phyloP scores from a whole-genome alignment of 1,140 invertebrate species.

The Sarcophaga bullata region DNA sequence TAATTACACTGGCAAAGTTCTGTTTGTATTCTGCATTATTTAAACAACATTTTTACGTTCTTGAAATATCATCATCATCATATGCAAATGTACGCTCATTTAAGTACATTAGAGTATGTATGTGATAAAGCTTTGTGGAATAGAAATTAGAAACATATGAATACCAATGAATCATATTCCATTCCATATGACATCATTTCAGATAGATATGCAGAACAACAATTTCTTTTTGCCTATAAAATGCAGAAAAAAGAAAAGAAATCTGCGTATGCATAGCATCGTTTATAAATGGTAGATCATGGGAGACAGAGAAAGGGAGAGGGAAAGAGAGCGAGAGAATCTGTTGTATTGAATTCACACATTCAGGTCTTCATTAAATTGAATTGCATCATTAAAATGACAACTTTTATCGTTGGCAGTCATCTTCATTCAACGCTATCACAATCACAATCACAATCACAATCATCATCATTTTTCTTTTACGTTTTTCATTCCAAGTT shows the following conservation, averaged over 20 bases:
- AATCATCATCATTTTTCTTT: conserved; percentile 28
- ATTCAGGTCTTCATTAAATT: conserved; percentile 33
- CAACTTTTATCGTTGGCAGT: conserved; percentile 28
- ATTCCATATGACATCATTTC: background rate
- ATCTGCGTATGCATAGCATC: background rate
- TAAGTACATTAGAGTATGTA: background rate
- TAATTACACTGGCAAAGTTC: background rate
- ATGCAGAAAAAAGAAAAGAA: too few relatives aligned
- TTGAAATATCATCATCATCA: background rate
- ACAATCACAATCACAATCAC: conserved; percentile 10
- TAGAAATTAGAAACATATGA: background rate
- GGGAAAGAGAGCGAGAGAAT: background rate
- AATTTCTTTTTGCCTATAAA: conserved; percentile 15
- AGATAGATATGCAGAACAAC: background rate
- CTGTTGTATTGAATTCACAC: background rate
- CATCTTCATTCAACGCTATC: conserved; percentile 28
- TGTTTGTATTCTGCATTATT: background rate
- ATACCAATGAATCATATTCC: background rate
- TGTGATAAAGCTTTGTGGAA: background rate
- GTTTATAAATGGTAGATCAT: background rate
- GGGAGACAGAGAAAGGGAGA: background rate
- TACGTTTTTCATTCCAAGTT: background rate
- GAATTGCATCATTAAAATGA: conserved; percentile 39
- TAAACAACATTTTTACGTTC: background rate
- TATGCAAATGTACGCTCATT: background rate